phyloP scores from a whole-genome alignment of 2,888 invertebrate species.

The Tuta absoluta region DNA sequence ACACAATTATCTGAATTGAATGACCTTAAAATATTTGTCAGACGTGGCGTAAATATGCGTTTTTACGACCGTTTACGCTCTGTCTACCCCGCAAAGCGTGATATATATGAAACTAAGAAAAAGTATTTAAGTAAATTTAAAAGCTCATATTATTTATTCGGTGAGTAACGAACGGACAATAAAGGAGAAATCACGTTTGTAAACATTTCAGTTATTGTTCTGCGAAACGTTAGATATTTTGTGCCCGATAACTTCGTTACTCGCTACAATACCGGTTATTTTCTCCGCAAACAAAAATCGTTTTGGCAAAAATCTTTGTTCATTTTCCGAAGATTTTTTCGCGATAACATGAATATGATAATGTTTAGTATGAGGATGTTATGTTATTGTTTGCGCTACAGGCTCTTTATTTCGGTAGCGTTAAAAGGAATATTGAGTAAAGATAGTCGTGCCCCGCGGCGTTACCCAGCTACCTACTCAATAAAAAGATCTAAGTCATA shows the following conservation, averaged over 20 bases:
- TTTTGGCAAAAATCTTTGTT: neutral
- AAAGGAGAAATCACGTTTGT: neutral
- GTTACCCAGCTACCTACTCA: no score
- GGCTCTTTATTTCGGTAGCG: neutral
- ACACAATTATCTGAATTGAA: no score
- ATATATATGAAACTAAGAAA: no score
- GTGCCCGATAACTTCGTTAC: constrained; percentile 1
- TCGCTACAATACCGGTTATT: neutral
- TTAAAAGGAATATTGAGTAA: neutral
- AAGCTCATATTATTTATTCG: no score
- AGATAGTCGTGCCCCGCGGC: neutral
- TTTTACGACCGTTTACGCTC: no score
- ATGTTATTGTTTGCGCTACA: neutral
- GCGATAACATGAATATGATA: constrained; percentile 5
- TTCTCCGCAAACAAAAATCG: neutral
- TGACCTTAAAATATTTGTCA: no score
- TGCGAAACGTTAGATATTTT: neutral
- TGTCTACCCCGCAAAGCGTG: no score
- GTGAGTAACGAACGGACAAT: neutral
- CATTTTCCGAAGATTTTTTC: neutral
- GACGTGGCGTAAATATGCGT: no score
- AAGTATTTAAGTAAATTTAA: no score
- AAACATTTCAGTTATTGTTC: neutral
- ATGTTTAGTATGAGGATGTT: neutral
- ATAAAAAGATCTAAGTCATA: no score